These are phyloP conservation scores for Parnassius glacialis DNA, from an alignment of 2,888 invertebrate genomes.

Conservation along the genomic window DNA sequence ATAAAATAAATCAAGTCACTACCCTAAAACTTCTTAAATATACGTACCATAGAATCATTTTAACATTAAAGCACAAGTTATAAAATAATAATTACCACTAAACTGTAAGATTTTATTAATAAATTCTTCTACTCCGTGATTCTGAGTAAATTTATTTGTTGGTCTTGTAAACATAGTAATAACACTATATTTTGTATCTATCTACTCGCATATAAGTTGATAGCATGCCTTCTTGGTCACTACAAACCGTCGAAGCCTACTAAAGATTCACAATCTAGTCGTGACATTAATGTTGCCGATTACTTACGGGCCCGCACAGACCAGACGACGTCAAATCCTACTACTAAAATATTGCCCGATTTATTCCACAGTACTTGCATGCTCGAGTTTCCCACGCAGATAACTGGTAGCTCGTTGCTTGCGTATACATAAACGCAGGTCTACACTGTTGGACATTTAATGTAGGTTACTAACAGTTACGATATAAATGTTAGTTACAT, in stretches of 20 bases:
- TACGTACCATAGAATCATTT: slow-evolving; percentile 1
- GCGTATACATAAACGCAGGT: slow-evolving; percentile 27
- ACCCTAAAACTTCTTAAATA: slow-evolving; percentile 4
- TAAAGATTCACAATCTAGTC: slow-evolving; percentile 72
- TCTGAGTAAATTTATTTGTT: slow-evolving; percentile 24
- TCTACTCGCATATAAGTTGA: slow-evolving; percentile 30
- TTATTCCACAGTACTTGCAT: slow-evolving; percentile 45
- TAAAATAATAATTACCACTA: slow-evolving; percentile 6
- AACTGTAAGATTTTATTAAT: slow-evolving; percentile 22
- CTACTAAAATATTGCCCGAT: slow-evolving; percentile 62
- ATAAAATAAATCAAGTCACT: slow-evolving; percentile 2
- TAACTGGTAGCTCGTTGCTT: slow-evolving; percentile 34
- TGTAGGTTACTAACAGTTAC: slow-evolving; percentile 25
- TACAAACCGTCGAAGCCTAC: slow-evolving; percentile 41
- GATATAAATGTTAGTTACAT: slow-evolving; percentile 25
- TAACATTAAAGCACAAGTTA: not conserved
- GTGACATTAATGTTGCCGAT: slow-evolving; percentile 60
- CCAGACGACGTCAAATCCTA: slow-evolving; percentile 61
- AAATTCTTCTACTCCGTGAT: slow-evolving; percentile 16
- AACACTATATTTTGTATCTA: slow-evolving; percentile 20
- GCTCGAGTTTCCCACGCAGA: slow-evolving; percentile 68
- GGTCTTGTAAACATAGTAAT: slow-evolving; percentile 19
- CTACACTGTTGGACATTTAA: slow-evolving; percentile 26
- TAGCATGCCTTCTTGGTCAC: slow-evolving; percentile 48
- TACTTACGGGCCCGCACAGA: slow-evolving; percentile 48